phyloP scores from a whole-genome alignment of 1,140 invertebrate genomes.

The Ips nitidus region DNA sequence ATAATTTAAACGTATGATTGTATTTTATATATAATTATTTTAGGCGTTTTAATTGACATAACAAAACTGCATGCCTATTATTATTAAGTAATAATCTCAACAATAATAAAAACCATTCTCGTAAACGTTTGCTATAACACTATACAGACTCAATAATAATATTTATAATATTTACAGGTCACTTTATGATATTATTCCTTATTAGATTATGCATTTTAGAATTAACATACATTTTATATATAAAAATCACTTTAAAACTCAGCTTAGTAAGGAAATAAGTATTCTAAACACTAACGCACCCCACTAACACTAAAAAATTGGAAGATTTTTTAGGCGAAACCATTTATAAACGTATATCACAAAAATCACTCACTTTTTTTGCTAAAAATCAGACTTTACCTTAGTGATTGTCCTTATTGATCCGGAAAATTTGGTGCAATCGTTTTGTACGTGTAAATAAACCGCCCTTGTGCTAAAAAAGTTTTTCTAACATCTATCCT shows the following conservation, averaged over 20 bases:
- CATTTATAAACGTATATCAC: too few relatives aligned
- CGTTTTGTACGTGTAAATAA: background rate
- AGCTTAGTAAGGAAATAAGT: too few relatives aligned
- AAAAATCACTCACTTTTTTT: background rate
- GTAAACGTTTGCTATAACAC: constrained; percentile 5
- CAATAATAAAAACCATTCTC: constrained; percentile 18
- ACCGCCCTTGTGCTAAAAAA: too few relatives aligned
- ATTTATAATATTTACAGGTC: background rate
- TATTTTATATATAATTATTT: constrained; percentile 4
- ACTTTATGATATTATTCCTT: too few relatives aligned
- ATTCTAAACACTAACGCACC: too few relatives aligned
- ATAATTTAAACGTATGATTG: constrained; percentile 13
- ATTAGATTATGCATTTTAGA: too few relatives aligned
- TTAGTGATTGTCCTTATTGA: constrained; percentile 25
- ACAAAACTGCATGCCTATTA: constrained; percentile 29
- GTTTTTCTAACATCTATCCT: too few relatives aligned
- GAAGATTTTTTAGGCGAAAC: too few relatives aligned
- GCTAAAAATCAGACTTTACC: constrained; percentile 27
- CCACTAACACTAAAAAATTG: too few relatives aligned
- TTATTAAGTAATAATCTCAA: constrained; percentile 30
- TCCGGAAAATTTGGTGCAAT: constrained; percentile 20
- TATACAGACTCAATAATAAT: constrained; percentile 5
- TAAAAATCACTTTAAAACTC: too few relatives aligned
- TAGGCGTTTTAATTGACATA: constrained; percentile 36
- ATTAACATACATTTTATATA: too few relatives aligned